Evolutionary conservation across 35 echinoderm and acorn worm genomes (phyloP).

Genomic region (Apostichopus parvimensis): DNA sequence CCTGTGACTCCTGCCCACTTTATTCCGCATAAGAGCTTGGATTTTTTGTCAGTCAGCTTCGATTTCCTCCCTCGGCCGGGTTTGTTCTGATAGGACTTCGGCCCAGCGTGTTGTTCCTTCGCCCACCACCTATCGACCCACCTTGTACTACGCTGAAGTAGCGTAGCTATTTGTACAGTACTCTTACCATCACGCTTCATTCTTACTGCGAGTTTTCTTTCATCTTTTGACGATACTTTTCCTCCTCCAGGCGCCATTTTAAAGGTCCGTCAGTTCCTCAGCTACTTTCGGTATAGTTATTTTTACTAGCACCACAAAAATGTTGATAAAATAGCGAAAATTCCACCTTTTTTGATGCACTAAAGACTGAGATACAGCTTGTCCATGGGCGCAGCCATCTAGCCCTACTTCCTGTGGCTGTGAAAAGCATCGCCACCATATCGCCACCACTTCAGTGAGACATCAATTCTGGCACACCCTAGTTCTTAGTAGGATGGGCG

Average conservation of each 20-base stretch:
- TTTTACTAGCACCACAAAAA: conserved; percentile 11
- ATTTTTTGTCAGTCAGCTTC: conserved; percentile 29
- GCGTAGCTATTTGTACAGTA: conserved; percentile 45
- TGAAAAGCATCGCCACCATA: conserved; percentile 15
- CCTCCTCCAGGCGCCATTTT: conserved; percentile 24
- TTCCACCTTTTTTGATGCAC: conserved; percentile 23
- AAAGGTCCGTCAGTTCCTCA: conserved; percentile 36
- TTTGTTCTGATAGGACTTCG: conserved; percentile 46
- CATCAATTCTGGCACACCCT: conserved; percentile 48
- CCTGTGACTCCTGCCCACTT: conserved; percentile 31
- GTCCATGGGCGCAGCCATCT: neutral
- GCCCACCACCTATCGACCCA: conserved; percentile 46
- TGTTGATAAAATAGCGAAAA: conserved; percentile 11
- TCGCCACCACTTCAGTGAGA: conserved; percentile 12
- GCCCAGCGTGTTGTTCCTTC: conserved; percentile 9
- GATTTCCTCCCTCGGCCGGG: conserved; percentile 20
- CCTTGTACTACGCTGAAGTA: conserved; percentile 25
- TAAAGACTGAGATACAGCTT: neutral
- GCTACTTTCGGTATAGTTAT: conserved; percentile 32
- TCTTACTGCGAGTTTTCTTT: conserved; percentile 2
- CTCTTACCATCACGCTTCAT: conserved; percentile 42
- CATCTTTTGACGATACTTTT: neutral
- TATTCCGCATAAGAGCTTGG: conserved; percentile 36
- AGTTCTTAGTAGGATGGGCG: too few species aligned
- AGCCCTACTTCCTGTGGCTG: conserved; percentile 22